Evolutionary conservation across 2,113 vertebrate genomes (phyloP), one percentile per base, ranked within the genome.

Genomic region (Picathartes gymnocephalus): DNA sequence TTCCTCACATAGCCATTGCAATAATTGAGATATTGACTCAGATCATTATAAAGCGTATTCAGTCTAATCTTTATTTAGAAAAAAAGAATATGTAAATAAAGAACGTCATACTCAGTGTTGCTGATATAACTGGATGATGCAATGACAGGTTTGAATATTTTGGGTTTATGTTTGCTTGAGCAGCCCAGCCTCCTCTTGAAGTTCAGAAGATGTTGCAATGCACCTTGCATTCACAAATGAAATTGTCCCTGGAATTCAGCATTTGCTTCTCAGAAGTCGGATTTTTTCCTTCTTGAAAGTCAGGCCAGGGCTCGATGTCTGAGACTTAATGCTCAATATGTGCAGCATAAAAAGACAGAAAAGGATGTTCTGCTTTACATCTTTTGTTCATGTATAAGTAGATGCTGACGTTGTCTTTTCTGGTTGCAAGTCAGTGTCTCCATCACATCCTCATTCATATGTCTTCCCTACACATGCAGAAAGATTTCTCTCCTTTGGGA

Each of bases 401-500:
- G 8, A 10, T 58, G 28, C 31, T 53, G 18, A 16, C 81, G 24
- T 7, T 24, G 3, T 62, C 22, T 81, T 39, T 81, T 78, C 45
- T 44, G 7, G 20, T 53, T 61, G 15, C 14, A 50, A 73, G n/a
- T 60, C 11, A 25, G 12, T 70, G 13, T 27, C 22, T 57, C 47
- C 15, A 11, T 45, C 79, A 53, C 6, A 27, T 40, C 8, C 7
- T 7, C 3, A 4, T 56, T 73, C 21, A 65, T 11, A 5, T 61
- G 9, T 50, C 33, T 50, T 78, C 37, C 24, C 20, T 66, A 57
- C 0, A 4, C 6, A 28, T 13, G 12, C 8, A 58, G 42, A 69
- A 71, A 45, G 0, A n/a, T 47, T 79, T 79, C 15, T 47, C 3
- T 81, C 1, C 24, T 73, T 42, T 2, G 5, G 2, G 5, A 0